Percentiles rank a stretch among this genome's conserved stretches.
phyloP scores from a whole-genome alignment of 2,797 vertebrate genomes.

The Leptodactylus fallax region DNA sequence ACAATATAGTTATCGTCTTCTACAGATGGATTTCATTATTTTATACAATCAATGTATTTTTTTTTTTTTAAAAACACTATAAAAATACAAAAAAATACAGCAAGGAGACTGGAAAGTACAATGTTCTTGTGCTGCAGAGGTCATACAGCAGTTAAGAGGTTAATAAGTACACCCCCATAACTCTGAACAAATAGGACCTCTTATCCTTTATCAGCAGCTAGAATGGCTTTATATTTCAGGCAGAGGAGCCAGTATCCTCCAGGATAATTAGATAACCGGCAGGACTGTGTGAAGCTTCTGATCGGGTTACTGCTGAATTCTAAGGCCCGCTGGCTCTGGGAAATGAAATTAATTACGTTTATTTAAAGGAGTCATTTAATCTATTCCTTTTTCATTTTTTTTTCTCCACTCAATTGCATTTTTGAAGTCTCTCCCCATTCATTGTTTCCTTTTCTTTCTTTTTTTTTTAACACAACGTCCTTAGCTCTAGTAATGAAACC shows the following conservation, averaged over 20 bases:
- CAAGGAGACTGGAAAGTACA: neutral
- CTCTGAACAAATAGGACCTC: constrained; percentile 39
- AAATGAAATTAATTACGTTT: constrained; percentile 54
- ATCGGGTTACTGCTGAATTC: constrained; percentile 44
- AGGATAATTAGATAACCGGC: constrained; percentile 56
- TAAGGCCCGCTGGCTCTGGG: constrained; percentile 14
- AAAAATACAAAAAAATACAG: neutral
- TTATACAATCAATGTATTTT: constrained; percentile 30
- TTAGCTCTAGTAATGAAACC: no score
- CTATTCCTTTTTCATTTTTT: constrained; percentile 18
- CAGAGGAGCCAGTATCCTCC: constrained; percentile 26
- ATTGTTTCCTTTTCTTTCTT: neutral
- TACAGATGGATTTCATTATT: constrained; percentile 25
- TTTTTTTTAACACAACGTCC: neutral
- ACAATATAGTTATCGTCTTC: constrained; percentile 26
- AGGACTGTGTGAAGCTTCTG: constrained; percentile 43
- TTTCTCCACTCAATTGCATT: constrained; percentile 17
- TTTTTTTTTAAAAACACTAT: neutral
- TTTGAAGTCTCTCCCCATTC: neutral
- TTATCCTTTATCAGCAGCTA: constrained; percentile 42
- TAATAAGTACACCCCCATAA: constrained; percentile 23
- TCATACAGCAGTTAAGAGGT: constrained; percentile 34
- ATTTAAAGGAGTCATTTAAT: constrained; percentile 54
- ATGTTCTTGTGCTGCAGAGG: constrained; percentile 26
- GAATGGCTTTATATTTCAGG: constrained; percentile 51